Evolutionary conservation across 2,888 invertebrate genomes (phyloP).

Genomic region (Cyaniris semiargus): DNA sequence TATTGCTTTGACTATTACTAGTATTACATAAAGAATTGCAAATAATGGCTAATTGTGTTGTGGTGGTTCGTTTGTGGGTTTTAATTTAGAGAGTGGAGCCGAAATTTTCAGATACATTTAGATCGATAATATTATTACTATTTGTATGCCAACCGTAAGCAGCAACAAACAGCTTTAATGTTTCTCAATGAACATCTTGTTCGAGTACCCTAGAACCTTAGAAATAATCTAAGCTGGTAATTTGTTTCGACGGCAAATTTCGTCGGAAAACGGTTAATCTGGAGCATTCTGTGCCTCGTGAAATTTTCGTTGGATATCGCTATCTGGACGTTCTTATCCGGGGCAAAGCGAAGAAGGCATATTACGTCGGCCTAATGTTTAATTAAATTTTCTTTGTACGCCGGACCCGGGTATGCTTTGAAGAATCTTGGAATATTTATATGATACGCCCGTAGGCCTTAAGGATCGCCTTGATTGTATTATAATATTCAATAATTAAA

Average conservation of each 20-base stretch:
- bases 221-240: neutral
- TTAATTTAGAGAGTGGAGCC: neutral
- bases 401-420: slow-evolving; percentile 44
- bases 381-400: slow-evolving; percentile 51
- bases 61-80: neutral
- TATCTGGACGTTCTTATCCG: slow-evolving; percentile 31
- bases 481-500: slow-evolving; percentile 15
- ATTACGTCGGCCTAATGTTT: slow-evolving; percentile 45
- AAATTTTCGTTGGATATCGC: slow-evolving; percentile 18
- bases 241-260: neutral
- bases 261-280: slow-evolving; percentile 30
- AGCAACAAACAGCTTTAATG: too few species aligned
- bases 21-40: neutral
- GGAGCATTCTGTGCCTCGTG: neutral
- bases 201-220: neutral
- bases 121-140: neutral
- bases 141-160: neutral
- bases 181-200: neutral
- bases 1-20: slow-evolving; percentile 33
- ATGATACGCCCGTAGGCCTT: slow-evolving; percentile 19
- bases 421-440: slow-evolving; percentile 35
- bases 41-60: neutral
- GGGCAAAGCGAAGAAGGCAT: slow-evolving; percentile 42
- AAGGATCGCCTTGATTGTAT: slow-evolving; percentile 13
- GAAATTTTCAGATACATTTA: neutral